Evolutionary conservation across 2,113 vertebrate species (phyloP), one percentile per base, ranked within the genome.

Genomic region (Cyprinus carpio): DNA sequence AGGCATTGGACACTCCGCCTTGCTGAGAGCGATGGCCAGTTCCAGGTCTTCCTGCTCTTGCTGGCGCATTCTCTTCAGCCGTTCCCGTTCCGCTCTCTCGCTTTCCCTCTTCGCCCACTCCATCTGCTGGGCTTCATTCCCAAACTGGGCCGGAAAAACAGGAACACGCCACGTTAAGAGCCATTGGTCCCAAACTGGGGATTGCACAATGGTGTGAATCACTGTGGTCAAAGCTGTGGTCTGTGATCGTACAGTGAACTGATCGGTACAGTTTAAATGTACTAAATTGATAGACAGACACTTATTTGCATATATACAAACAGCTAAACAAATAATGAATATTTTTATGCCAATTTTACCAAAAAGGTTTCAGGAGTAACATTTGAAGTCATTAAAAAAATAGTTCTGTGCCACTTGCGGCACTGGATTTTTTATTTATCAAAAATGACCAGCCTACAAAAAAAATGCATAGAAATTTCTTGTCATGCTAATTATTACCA

Each of bases 41-140:
- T 98, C 98, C 82, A 99, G 95, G 89, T 99, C 98, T 83, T 99
- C 98, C 91, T 99, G 98, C 25, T 99, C 98, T 91, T 98, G 98
- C 81, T 96, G 95, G 37, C 96, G 90, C 69, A 99, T 92, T 3
- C 98, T 93, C 11, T 97, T 98, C 90, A 99, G 94, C 67, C 98
- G 92, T 82, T 99, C 98, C 16, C 97, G 96, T 91, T 99, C 98
- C 0, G 97, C 97, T 80, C 97, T 96, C 88, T 99, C 96, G 10
- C 98, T 99, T 94, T 99, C 98, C 0, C 98, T 91, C 92, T 99
- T 99, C 1, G 98, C 98, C 98, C 98, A 99, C 2, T 97, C 98
- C 95, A 99, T 89, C 92, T 99, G 98, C 93, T 98, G 97, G 0
- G 98, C 98, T 93, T 99, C 98, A 93, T 98, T 99, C 90, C 97